Evolutionary conservation across 2,888 invertebrate genomes (phyloP).

Genomic region (Pilophorus perplexus): DNA sequence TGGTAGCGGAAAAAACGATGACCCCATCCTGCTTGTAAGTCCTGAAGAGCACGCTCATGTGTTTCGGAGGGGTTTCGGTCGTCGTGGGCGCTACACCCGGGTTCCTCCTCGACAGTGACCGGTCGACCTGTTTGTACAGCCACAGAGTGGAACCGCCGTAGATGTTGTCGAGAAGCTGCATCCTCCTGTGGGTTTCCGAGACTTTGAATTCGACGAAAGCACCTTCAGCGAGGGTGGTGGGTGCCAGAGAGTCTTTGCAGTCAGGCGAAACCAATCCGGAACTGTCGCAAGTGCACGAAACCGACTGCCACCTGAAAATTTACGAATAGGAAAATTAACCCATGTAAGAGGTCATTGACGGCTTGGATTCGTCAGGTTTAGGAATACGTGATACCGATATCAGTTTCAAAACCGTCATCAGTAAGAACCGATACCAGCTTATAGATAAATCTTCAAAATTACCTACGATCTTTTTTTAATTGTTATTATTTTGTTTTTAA

Average conservation of each 20-base stretch:
- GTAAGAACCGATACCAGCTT: too few relatives aligned
- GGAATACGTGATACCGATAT: too few relatives aligned
- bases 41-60: constrained; percentile 74
- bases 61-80: constrained; percentile 61
- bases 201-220: constrained; percentile 75
- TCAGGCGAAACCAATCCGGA: constrained; percentile 70
- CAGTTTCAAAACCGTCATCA: too few relatives aligned
- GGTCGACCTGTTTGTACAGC: constrained; percentile 53
- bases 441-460: too few relatives aligned
- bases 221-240: constrained; percentile 74
- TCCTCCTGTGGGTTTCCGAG: constrained; percentile 79
- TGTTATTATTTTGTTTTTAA: too few relatives aligned
- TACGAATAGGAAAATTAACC: too few relatives aligned
- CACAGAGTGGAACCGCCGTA: constrained; percentile 72
- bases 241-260: constrained; percentile 73
- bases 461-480: too few relatives aligned
- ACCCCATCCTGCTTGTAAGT: constrained; percentile 76
- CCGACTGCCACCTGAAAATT: constrained; percentile 79
- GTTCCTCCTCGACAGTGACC: constrained; percentile 48
- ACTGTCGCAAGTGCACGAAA: constrained; percentile 58
- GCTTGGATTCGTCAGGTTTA: too few relatives aligned
- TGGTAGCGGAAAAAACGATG: constrained; percentile 81
- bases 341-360: too few relatives aligned
- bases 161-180: constrained; percentile 78
- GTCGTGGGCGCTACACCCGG: constrained; percentile 50